phyloP scores from a whole-genome alignment of 2,797 vertebrate species.

The Hipposideros larvatus region DNA sequence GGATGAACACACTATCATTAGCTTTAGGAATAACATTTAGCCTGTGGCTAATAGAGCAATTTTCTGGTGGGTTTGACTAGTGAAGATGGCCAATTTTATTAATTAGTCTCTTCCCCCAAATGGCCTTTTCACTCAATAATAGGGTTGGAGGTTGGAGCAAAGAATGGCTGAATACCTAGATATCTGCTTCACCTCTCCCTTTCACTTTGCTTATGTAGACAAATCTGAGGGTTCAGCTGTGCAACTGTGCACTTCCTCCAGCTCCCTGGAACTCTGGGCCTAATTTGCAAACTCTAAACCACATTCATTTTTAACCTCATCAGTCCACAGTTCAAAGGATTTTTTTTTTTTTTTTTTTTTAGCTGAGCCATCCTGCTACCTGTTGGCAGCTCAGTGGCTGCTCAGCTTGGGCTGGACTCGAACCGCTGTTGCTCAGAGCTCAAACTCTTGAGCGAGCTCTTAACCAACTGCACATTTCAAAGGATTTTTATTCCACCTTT shows the following conservation, averaged over 20 bases:
- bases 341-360: too few species aligned
- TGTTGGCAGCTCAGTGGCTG: too few species aligned
- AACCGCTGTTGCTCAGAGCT: too few species aligned
- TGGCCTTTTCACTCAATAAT: constrained; percentile 35
- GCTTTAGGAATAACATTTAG: constrained; percentile 22
- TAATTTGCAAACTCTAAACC: background rate
- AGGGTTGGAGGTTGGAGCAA: background rate
- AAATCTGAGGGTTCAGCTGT: background rate
- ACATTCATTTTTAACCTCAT: background rate
- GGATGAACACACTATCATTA: constrained; percentile 58
- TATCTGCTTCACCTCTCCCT: background rate
- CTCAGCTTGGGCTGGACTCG: too few species aligned
- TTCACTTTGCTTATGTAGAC: background rate
- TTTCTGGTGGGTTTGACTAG: constrained; percentile 36
- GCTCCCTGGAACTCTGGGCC: background rate
- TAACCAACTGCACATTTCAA: too few species aligned
- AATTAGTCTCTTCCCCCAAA: constrained; percentile 58
- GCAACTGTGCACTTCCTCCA: background rate
- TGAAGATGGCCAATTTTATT: constrained; percentile 54
- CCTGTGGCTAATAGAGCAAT: constrained; percentile 38
- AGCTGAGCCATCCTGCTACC: too few species aligned
- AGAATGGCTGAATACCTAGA: background rate
- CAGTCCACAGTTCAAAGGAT: background rate
- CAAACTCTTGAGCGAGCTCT: too few species aligned
- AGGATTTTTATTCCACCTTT: constrained; percentile 30